These are phyloP conservation scores for Caenorhabditis sp. DNA, from an alignment of 2,888 invertebrate genomes.

Conservation along the genomic window DNA sequence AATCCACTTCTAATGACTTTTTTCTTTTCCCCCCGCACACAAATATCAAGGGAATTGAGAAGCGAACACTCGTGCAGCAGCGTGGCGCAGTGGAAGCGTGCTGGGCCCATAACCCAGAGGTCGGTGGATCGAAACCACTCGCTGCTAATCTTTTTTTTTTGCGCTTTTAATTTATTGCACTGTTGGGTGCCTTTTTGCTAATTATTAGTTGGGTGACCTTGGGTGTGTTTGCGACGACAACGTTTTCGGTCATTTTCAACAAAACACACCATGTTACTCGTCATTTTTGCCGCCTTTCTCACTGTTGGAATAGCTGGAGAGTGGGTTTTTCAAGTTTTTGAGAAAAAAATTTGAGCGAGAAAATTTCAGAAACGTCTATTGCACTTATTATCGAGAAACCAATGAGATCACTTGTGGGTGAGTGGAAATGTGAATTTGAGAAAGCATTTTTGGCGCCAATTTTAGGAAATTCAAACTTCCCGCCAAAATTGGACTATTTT, in stretches of 20 bases:
- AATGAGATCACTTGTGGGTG: conserved; percentile 69
- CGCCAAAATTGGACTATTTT: too few relatives aligned
- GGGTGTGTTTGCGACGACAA: not conserved
- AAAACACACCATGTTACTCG: not conserved
- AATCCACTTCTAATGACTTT: not conserved
- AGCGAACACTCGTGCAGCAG: conserved; percentile 74
- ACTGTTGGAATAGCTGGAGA: not conserved
- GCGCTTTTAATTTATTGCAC: not conserved
- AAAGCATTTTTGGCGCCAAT: not conserved
- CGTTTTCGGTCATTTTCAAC: too few relatives aligned
- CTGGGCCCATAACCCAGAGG: conserved; percentile 89
- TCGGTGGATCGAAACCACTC: conserved; percentile 76
- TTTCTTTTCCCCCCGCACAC: not conserved
- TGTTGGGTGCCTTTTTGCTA: not conserved
- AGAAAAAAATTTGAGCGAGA: not conserved
- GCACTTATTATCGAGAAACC: conserved; percentile 68
- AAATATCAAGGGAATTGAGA: not conserved
- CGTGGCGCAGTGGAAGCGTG: conserved; percentile 85
- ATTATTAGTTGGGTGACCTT: not conserved
- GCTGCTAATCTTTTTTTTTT: conserved; percentile 2
- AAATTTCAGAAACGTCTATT: conserved; percentile 64
- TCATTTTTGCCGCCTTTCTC: not conserved
- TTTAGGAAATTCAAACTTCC: too few relatives aligned
- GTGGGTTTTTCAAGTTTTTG: not conserved
- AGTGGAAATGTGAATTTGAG: conserved; percentile 14